phyloP scores from a whole-genome alignment of 2,113 vertebrate species.

The Oncorhynchus keta region DNA sequence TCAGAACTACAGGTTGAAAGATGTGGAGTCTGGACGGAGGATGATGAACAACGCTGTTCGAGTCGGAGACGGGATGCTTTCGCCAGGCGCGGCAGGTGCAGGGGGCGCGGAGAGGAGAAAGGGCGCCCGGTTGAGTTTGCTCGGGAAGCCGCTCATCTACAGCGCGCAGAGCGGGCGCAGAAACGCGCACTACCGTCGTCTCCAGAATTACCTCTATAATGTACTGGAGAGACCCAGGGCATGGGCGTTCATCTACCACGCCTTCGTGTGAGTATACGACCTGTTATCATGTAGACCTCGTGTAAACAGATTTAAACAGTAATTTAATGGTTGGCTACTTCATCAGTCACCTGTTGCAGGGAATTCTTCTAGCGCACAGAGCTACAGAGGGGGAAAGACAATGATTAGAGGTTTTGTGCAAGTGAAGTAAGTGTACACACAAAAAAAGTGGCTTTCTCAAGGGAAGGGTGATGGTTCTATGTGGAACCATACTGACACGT shows the following conservation, averaged over 20 bases:
- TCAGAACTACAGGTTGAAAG: constrained; percentile 80
- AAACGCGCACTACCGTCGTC: constrained; percentile 90
- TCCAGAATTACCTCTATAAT: constrained; percentile 97
- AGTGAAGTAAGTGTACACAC: too few species aligned
- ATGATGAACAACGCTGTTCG: constrained; percentile 74
- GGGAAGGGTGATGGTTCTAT: too few species aligned
- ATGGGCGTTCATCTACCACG: constrained; percentile 96
- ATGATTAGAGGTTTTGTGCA: not conserved
- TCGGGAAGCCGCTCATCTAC: constrained; percentile 92
- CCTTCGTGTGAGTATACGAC: constrained; percentile 89
- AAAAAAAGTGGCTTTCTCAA: too few species aligned
- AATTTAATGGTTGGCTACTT: not conserved
- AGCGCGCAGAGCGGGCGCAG: constrained; percentile 88
- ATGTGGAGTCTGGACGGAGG: constrained; percentile 86
- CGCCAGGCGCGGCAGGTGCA: constrained; percentile 72
- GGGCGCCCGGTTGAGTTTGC: constrained; percentile 91
- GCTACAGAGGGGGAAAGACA: not conserved
- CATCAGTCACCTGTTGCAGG: constrained; percentile 38
- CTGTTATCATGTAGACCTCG: not conserved
- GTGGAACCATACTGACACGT: too few species aligned
- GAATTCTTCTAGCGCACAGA: not conserved
- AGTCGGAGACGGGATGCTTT: constrained; percentile 80
- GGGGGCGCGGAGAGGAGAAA: constrained; percentile 80
- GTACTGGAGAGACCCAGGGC: constrained; percentile 92
- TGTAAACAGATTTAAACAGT: too few species aligned